A percentile compares a stretch with the other conserved stretches of the same genome.
Conservation (phyloP, 2,888 invertebrate species). For the Molanna angustata region DNA sequence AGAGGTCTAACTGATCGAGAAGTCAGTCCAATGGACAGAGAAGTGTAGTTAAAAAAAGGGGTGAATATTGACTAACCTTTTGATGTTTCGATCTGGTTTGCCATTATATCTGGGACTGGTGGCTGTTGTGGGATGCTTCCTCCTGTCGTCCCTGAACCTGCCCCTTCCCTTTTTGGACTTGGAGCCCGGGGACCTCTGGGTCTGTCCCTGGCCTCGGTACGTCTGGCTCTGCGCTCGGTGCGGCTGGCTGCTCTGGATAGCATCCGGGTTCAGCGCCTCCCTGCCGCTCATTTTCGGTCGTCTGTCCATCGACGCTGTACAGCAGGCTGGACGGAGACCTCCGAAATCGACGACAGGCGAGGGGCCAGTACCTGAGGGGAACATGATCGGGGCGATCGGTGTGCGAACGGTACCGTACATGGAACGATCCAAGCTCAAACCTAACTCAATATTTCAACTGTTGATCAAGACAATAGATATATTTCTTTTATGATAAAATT, state of each 20-base stretch:
- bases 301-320: slow-evolving; percentile 14
- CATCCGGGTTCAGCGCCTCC: slow-evolving; percentile 15
- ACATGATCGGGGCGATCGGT: slow-evolving; percentile 13
- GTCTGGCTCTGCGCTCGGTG: neutral
- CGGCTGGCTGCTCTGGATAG: neutral
- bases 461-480: too few species aligned
- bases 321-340: neutral
- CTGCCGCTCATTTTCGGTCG: slow-evolving; percentile 15
- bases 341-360: slow-evolving; percentile 9
- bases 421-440: too few species aligned
- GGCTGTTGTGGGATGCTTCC: neutral
- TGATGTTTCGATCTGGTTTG: slow-evolving; percentile 56
- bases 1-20: too few species aligned
- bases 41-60: slow-evolving; percentile 34
- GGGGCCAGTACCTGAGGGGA: slow-evolving; percentile 18
- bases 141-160: slow-evolving; percentile 7
- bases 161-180: slow-evolving; percentile 1
- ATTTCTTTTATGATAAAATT: too few species aligned
- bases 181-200: neutral
- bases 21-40: slow-evolving; percentile 45
- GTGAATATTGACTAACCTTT: slow-evolving; percentile 52
- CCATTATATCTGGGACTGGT: slow-evolving; percentile 36
- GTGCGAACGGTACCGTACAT: neutral
- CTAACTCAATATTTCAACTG: too few species aligned
- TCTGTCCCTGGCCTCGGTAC: slow-evolving; percentile 1